A percentile compares a stretch with the other conserved stretches of the same genome.
Conservation (phyloP, 2,888 invertebrate species). For the Metacarcinus magister region DNA sequence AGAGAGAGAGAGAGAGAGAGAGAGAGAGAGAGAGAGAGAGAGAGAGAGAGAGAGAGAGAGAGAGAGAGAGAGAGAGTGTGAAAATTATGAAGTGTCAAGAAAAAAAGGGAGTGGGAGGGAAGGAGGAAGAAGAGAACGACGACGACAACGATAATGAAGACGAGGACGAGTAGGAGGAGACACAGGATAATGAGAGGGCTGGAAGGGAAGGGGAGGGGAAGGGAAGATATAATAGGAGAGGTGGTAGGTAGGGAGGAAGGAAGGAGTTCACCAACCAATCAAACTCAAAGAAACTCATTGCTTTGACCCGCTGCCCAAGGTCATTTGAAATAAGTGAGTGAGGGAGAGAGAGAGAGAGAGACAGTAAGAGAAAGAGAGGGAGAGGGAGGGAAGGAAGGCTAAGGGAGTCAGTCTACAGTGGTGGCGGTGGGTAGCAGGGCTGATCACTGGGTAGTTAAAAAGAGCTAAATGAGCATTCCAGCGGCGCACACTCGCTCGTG, state of each 20-base stretch:
- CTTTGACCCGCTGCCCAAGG: too few relatives aligned
- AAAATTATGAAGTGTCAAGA: not conserved
- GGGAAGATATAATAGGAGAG: not conserved
- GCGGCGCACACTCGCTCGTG: not conserved
- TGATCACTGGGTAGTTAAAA: not conserved
- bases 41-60: not conserved
- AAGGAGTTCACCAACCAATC: not conserved
- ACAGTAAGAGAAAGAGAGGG: not conserved
- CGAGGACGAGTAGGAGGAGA: not conserved
- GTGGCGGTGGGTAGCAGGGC: not conserved
- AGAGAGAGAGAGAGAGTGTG: not conserved
- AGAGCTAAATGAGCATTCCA: constrained; percentile 32
- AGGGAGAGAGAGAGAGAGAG: constrained; percentile 45
- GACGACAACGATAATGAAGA: not conserved
- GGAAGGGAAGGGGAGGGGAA: not conserved
- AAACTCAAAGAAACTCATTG: not conserved
- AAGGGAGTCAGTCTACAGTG: not conserved
- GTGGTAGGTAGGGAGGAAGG: not conserved
- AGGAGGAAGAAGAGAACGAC: not conserved
- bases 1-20: constrained; percentile 3
- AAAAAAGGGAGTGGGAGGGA: not conserved
- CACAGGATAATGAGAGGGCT: not conserved
- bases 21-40: constrained; percentile 19
- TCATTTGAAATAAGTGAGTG: not conserved
- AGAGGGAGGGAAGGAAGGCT: not conserved